Evolutionary conservation across 2,113 vertebrate species (phyloP).

Genomic region (Alectura lathami): DNA sequence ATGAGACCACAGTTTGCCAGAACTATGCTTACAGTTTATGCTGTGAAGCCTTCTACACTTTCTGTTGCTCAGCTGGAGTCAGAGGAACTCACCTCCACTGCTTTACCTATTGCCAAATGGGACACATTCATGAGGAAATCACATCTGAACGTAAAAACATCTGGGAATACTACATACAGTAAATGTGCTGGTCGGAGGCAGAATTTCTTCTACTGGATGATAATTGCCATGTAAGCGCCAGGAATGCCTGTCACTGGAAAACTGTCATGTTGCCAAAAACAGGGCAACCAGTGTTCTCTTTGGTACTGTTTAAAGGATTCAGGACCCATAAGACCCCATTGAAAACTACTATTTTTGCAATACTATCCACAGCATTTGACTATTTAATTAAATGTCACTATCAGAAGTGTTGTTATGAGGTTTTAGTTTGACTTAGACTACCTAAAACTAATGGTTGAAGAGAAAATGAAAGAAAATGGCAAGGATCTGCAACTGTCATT

Average conservation of each 20-base stretch:
- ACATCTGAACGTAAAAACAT: slow-evolving; percentile 44
- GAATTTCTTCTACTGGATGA: slow-evolving; percentile 20
- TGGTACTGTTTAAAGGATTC: background rate
- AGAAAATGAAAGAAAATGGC: background rate
- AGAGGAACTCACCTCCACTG: background rate
- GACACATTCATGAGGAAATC: background rate
- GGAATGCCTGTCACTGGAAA: slow-evolving; percentile 7
- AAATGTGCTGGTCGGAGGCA: background rate
- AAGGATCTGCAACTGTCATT: background rate
- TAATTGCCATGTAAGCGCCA: background rate
- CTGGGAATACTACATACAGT: slow-evolving; percentile 32
- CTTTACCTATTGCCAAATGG: slow-evolving; percentile 14
- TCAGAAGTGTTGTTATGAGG: background rate
- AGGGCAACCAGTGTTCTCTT: background rate
- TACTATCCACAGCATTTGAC: background rate
- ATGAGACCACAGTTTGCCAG: background rate
- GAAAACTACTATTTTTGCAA: slow-evolving; percentile 9
- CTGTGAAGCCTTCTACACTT: background rate
- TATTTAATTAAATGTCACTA: background rate
- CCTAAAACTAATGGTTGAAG: background rate
- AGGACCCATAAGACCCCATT: background rate
- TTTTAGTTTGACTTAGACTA: background rate
- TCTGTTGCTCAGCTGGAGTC: background rate
- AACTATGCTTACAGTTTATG: background rate
- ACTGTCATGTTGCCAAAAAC: background rate